phyloP scores from a whole-genome alignment of 2,797 vertebrate species.

The Platalea minor region DNA sequence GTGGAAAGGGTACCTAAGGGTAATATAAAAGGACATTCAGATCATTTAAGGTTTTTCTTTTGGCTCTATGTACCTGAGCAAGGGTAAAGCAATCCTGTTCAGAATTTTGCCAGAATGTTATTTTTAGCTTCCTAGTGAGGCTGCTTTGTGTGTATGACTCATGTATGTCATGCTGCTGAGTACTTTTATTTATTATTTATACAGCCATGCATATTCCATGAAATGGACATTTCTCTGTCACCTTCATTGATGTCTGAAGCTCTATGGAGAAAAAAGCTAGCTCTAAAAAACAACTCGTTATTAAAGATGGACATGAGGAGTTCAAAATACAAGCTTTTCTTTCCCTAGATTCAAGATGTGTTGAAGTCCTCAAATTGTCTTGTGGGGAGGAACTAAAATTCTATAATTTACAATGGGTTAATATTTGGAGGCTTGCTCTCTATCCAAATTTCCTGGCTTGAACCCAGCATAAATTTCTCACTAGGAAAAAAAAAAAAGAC shows the following conservation, averaged over 20 bases:
- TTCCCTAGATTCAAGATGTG: neutral
- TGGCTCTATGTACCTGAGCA: neutral
- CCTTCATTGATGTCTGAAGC: constrained; percentile 38
- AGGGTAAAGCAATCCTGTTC: neutral
- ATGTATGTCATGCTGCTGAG: constrained; percentile 26
- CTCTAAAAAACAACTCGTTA: neutral
- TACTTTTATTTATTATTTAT: constrained; percentile 75
- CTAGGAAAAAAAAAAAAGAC: neutral
- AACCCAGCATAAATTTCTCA: neutral
- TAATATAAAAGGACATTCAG: neutral
- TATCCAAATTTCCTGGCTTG: neutral
- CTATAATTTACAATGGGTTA: neutral
- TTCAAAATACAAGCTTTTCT: neutral
- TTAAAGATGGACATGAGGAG: neutral
- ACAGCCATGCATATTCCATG: constrained; percentile 65
- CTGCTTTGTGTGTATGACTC: constrained; percentile 23
- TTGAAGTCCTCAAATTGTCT: neutral
- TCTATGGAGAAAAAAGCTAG: neutral
- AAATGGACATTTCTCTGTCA: constrained; percentile 58
- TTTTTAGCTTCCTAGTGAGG: constrained; percentile 58
- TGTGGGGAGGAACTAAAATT: neutral
- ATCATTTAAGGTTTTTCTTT: neutral
- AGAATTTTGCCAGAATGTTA: constrained; percentile 38
- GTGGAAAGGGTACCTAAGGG: neutral
- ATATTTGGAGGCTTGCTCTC: neutral